Base-by-base conservation (phyloP, 2,797 vertebrate genomes). In the Hydrolagus colliei region DNA sequence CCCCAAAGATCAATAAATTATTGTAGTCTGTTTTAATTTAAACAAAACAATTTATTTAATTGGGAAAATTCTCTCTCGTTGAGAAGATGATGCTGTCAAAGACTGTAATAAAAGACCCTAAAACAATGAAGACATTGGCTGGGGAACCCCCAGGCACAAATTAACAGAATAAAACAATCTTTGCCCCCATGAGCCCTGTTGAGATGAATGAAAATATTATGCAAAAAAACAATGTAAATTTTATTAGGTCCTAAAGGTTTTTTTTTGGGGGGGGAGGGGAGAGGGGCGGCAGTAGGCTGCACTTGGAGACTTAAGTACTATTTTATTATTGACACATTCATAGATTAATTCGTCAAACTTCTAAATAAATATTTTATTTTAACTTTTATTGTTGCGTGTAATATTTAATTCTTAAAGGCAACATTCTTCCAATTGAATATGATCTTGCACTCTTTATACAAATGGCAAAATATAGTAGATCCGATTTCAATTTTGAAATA, bases 141-240 rank as follows among this genome's bases (percentile, higher is more conserved):
- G 90, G 88, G 89, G 90, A 91, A 93, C 87, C 94, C 93, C 89
- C 92, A 89, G 92, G 95, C 92, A 92, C 92, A 95, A 95, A 95
- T 96, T 94, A 95, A 90, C 91, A 90, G 93, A 95, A 95, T 94
- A 95, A 96, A 96, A 93, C 93, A 93, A 93, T 94, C 93, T 90
- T 89, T 93, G 92, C 95, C 79, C 94, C 92, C 94, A 92, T 92
- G 95, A 94, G 93, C 94, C 94, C 95, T 93, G 96, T 95, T 95
- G 95, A 96, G 95, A 97, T 96, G 96, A 97, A 97, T 97, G 95
- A 93, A 95, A 96, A 96, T 96, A 97, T 95, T 91, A 96, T 95
- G 94, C 94, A 94, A 95, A 96, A 94, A 84, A 63, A 92, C 27
- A 84, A 71, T 41, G 65, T 84, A 52, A 35, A 71, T 84, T 71